Conservation (phyloP, 2,113 vertebrate genomes). For the Oplegnathus fasciatus region DNA sequence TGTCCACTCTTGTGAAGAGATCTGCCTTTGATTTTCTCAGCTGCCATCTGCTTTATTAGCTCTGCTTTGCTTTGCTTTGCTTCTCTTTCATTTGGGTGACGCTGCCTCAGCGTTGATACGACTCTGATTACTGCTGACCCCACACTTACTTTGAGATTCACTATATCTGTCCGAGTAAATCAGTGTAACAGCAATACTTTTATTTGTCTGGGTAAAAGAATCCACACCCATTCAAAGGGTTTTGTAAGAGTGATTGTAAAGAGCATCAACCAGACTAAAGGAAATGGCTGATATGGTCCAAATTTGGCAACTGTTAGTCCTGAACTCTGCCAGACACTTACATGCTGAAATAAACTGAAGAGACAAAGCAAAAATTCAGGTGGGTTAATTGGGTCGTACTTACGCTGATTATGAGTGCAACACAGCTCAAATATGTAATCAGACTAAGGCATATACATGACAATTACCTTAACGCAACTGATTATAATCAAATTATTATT, state of each 20-base stretch:
- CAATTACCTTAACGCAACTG: neutral
- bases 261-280: neutral
- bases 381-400: neutral
- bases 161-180: neutral
- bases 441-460: neutral
- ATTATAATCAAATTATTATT: neutral
- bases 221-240: neutral
- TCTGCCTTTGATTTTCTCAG: neutral
- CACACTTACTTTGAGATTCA: neutral
- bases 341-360: neutral
- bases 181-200: neutral
- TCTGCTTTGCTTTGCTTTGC: neutral
- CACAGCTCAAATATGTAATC: neutral
- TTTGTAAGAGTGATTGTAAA: neutral
- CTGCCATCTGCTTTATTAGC: neutral
- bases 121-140: neutral
- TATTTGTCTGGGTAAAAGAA: neutral
- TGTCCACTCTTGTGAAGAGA: neutral
- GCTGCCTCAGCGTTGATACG: neutral
- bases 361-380: neutral
- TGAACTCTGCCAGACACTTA: neutral
- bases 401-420: neutral
- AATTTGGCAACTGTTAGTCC: neutral
- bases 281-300: neutral
- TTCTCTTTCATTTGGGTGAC: conserved; percentile 5